Base-by-base conservation (phyloP, 2,797 vertebrate species). In the Microcaecilia unicolor region DNA sequence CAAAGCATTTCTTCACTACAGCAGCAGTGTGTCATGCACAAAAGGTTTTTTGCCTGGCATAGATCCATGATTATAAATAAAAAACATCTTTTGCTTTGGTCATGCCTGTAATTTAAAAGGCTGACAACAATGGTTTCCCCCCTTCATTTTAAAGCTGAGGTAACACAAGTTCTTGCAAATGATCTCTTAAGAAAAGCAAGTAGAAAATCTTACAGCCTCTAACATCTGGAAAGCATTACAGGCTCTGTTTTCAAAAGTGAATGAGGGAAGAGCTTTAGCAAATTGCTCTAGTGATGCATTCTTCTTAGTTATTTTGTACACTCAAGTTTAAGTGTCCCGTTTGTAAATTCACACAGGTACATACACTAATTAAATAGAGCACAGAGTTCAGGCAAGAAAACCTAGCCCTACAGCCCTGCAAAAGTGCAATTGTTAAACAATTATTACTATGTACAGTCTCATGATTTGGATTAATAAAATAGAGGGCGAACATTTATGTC, bases 401-500 rank as follows among this genome's bases (percentile, higher is more conserved):
- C n/a, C n/a, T n/a, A n/a, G n/a, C n/a, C n/a, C n/a, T n/a, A n/a
- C n/a, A n/a, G n/a, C n/a, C n/a, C n/a, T n/a, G n/a, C n/a, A n/a
- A n/a, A n/a, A n/a, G n/a, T n/a, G n/a, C n/a, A n/a, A n/a, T n/a
- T n/a, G n/a, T n/a, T n/a, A n/a, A n/a, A n/a, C n/a, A 41, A 53
- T 46, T 57, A 67, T 70, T 62, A 61, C 32, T 58, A 67, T 75
- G 68, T 79, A 72, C 67, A 57, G 72, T 75, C 83, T 75, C 77
- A 56, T n/a, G 31, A 67, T 64, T 79, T 83, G n/a, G n/a, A n/a
- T n/a, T n/a, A n/a, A n/a, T n/a, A n/a, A n/a, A n/a, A n/a, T n/a
- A n/a, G n/a, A n/a, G n/a, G n/a, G n/a, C n/a, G n/a, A n/a, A n/a
- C n/a, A n/a, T n/a, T n/a, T n/a, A n/a, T n/a, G n/a, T n/a, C n/a